Evolutionary conservation across 2,113 vertebrate species (phyloP).

Genomic region (Rafetus swinhoei): DNA sequence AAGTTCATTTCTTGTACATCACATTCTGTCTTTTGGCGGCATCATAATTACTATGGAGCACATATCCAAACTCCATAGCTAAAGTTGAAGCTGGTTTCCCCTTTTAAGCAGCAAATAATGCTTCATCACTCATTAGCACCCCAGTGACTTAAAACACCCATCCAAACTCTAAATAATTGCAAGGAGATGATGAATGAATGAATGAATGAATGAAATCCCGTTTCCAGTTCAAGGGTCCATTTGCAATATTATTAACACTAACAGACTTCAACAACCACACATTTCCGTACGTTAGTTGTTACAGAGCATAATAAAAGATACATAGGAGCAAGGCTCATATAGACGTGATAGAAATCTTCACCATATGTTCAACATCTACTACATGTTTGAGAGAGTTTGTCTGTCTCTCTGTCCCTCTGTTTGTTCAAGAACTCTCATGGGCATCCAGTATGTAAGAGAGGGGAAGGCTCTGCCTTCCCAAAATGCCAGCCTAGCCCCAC

Average conservation of each 20-base stretch:
- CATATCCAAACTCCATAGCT: background rate
- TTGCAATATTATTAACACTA: background rate
- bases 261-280: background rate
- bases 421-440: too few species aligned
- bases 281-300: background rate
- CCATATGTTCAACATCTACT: background rate
- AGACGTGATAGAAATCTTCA: background rate
- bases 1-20: background rate
- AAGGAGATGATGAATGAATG: background rate
- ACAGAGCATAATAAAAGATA: background rate
- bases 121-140: background rate
- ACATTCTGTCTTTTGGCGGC: slow-evolving; percentile 10
- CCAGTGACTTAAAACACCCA: background rate
- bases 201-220: background rate
- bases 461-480: too few species aligned
- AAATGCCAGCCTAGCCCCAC: too few species aligned
- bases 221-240: background rate
- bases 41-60: background rate
- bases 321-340: background rate
- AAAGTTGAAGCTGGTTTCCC: background rate
- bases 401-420: too few species aligned
- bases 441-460: too few species aligned
- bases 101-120: background rate
- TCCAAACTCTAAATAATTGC: background rate
- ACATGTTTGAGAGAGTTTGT: background rate